Base-by-base conservation (phyloP, 2,797 vertebrate species). In the Sorex maritimensis region DNA sequence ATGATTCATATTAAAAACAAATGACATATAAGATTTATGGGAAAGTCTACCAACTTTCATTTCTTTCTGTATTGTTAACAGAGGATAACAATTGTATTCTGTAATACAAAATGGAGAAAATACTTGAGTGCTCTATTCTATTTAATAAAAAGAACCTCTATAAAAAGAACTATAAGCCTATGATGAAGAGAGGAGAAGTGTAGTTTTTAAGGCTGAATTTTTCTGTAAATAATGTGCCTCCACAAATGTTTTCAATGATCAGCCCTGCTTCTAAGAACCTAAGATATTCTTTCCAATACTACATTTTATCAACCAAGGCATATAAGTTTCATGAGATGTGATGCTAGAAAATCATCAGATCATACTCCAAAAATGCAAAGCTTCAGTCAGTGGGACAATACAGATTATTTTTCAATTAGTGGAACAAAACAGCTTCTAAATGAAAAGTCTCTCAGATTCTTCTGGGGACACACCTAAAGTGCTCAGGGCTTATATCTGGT, bases 1-100 rank as follows among this genome's bases (percentile, higher is more conserved):
- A 97, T 93, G 95, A 97, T 94, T 93, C 93, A 95, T 96, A 95
- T 90, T 92, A 94, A 97, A 95, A 97, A 96, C 83, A 28, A 13
- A 88, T 83, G 94, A 95, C 93, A 97, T 96, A 95, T 81, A 81
- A 67, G 52, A 81, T 91, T 69, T 89, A 96, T 92, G 81, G 90
- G 67, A 89, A 77, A 93, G 52, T 88, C 75, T 94, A 84, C 92
- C 94, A 97, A 94, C 49, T 95, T 97, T 96, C 73, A 88, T 83
- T 96, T 96, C 92, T 95, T 92, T 95, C 90, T 81, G 63, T 26
- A 79, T 34, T 30, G 21, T 88, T 91, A 92, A 73, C 65, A 93
- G 28, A 85, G 72, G 41, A 61, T 85, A 86, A 68, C 46, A 69
- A 90, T 90, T 94, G 63, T 24, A 88, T 79, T 81, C 58, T 94